phyloP scores from a whole-genome alignment of 1,140 invertebrate genomes.

The Megalopta genalis region DNA sequence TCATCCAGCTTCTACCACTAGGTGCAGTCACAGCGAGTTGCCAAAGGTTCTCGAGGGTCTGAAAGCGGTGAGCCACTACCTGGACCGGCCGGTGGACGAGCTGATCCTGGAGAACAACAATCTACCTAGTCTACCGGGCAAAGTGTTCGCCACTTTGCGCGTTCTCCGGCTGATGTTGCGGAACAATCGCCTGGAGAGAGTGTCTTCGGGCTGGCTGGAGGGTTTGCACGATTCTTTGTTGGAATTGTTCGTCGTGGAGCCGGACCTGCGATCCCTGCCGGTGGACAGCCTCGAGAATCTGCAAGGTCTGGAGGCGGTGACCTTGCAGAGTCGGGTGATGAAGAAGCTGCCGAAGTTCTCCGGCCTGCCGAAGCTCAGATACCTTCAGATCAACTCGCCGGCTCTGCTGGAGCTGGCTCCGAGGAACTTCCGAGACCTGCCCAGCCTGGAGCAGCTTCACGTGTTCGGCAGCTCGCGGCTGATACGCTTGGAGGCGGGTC shows the following conservation, averaged over 20 bases:
- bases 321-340: slow-evolving; percentile 87
- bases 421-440: slow-evolving; percentile 86
- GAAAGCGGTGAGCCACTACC: slow-evolving; percentile 84
- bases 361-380: slow-evolving; percentile 83
- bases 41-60: slow-evolving; percentile 87
- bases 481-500: slow-evolving; percentile 84
- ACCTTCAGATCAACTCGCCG: slow-evolving; percentile 84
- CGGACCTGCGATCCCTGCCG: slow-evolving; percentile 87
- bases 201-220: slow-evolving; percentile 89
- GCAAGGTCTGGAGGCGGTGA: slow-evolving; percentile 89
- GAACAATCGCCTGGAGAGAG: slow-evolving; percentile 89
- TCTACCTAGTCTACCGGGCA: slow-evolving; percentile 88
- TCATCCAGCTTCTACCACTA: slow-evolving; percentile 64
- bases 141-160: slow-evolving; percentile 86
- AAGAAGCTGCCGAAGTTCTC: slow-evolving; percentile 86
- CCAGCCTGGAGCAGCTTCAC: slow-evolving; percentile 87
- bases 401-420: slow-evolving; percentile 86
- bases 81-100: slow-evolving; percentile 88
- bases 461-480: slow-evolving; percentile 86
- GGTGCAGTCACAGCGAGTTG: slow-evolving; percentile 93
- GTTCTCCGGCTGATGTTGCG: slow-evolving; percentile 90
- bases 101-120: slow-evolving; percentile 93
- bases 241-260: slow-evolving; percentile 92
- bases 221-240: slow-evolving; percentile 88
- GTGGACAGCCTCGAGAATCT: slow-evolving; percentile 88